Base-by-base conservation (phyloP, 2,888 invertebrate species). In the Myathropa florea region DNA sequence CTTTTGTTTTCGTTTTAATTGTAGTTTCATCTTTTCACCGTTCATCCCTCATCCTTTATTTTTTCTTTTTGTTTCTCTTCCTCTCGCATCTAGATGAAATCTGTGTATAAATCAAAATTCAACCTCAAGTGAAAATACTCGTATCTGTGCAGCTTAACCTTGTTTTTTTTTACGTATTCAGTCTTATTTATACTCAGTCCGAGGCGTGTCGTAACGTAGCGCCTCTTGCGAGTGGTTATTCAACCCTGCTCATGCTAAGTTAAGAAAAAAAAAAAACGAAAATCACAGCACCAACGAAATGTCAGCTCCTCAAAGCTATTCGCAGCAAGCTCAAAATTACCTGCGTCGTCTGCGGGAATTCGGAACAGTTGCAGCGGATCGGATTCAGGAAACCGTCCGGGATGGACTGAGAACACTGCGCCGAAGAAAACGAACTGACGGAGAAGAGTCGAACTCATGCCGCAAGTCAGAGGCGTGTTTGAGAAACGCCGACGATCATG, bases 261-360 rank as follows among this genome's bases (percentile, higher is more conserved):
- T 18, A 18, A 46, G 4, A n/a, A 21, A 18, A 4, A 4, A 18
- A 18, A 53, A 12, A 53, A 23, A n/a, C n/a, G 55, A 46, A 60
- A 46, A n/a, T n/a, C n/a, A n/a, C n/a, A n/a, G n/a, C 23, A 57
- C 6, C n/a, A 7, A 7, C 7, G 39, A 6, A 59, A 75, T 75
- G 75, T 36, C 75, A 18, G 7, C n/a, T 39, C 36, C 21, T n/a
- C 59, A 39, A 39, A 57, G 53, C n/a, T 36, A 63, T 24, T 12
- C 6, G 21, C 65, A 70, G 36, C 71, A 46, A 33, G 21, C 7
- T 57, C 4, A 64, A 61, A 68, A 55, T 14, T 68, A 64, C 24
- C 76, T 83, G 83, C 88, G 89, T 88, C 89, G 88, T 78, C 78
- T 89, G 70, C 88, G 80, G 71, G 72, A 70, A 26, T 88, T 80